These are phyloP conservation scores for Chrysocyon brachyurus DNA, from an alignment of 2,797 vertebrate species.

Conservation along the genomic window DNA sequence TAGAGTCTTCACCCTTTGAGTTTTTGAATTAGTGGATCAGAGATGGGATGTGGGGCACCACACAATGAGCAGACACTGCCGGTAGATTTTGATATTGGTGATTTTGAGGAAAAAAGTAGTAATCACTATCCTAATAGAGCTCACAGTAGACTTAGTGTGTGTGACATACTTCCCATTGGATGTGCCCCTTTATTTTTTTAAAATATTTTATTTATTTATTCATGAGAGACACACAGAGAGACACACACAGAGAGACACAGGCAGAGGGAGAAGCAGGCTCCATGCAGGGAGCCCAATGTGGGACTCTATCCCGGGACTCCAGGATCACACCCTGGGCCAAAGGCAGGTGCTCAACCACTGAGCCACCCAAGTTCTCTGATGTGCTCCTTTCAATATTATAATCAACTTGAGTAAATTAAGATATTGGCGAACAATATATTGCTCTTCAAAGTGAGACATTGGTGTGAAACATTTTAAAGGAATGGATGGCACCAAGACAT, in stretches of 20 bases:
- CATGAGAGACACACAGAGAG: no score
- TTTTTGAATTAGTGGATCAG: not conserved
- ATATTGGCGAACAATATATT: not conserved
- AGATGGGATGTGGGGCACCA: not conserved
- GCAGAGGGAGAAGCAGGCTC: no score
- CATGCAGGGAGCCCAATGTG: no score
- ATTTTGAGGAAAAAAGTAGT: not conserved
- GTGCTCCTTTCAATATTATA: conserved; percentile 2
- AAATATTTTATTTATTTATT: no score
- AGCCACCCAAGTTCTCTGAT: no score
- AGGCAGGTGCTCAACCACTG: no score
- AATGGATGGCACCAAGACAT: not conserved
- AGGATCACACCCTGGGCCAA: no score
- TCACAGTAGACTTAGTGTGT: not conserved
- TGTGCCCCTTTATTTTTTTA: not conserved
- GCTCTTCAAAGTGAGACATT: not conserved
- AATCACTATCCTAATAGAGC: not conserved
- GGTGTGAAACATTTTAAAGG: conserved; percentile 31
- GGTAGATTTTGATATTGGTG: not conserved
- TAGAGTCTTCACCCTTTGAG: not conserved
- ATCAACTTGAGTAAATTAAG: not conserved
- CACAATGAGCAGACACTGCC: not conserved
- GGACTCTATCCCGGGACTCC: no score
- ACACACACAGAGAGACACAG: no score
- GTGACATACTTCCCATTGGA: not conserved